Evolutionary conservation across 1,140 invertebrate genomes (phyloP).

Genomic region (Dendroctonus ponderosae): DNA sequence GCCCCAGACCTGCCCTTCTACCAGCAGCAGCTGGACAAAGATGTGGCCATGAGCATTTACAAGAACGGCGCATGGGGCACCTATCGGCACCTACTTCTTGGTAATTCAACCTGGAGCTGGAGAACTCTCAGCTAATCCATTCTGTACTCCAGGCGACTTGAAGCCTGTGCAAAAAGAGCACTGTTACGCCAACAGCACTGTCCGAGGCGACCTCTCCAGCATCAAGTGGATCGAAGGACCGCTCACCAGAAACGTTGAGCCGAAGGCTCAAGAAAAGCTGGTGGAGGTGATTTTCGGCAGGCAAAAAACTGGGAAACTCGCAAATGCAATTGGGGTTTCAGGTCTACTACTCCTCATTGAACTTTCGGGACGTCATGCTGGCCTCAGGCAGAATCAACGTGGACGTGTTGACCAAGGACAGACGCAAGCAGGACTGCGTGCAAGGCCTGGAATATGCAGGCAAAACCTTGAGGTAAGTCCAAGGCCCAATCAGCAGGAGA

Average conservation of each 20-base stretch:
- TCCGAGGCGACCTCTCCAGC: conserved; percentile 81
- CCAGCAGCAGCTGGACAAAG: conserved; percentile 56
- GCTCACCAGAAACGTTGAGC: conserved; percentile 45
- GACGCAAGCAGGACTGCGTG: conserved; percentile 63
- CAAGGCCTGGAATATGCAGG: conserved; percentile 78
- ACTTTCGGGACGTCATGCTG: conserved; percentile 79
- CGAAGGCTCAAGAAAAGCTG: not conserved
- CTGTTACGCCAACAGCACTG: conserved; percentile 74
- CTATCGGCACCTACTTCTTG: conserved; percentile 50
- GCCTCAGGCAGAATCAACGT: conserved; percentile 69
- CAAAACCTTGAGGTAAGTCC: conserved; percentile 38
- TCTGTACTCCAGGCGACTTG: conserved; percentile 25
- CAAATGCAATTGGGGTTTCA: conserved; percentile 33
- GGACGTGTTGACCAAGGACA: conserved; percentile 58
- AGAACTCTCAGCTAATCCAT: not conserved
- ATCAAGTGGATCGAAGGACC: conserved; percentile 78
- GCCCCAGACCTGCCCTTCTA: conserved; percentile 63
- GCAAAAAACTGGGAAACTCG: not conserved
- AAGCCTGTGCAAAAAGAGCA: conserved; percentile 58
- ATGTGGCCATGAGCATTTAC: conserved; percentile 68
- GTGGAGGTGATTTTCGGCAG: not conserved
- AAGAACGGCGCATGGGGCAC: conserved; percentile 64
- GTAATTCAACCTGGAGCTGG: not conserved
- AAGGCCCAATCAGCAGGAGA: not conserved
- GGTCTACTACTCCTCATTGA: conserved; percentile 67